Base-by-base conservation (phyloP, 2,113 vertebrate genomes). In the Heptranchias perlo region DNA sequence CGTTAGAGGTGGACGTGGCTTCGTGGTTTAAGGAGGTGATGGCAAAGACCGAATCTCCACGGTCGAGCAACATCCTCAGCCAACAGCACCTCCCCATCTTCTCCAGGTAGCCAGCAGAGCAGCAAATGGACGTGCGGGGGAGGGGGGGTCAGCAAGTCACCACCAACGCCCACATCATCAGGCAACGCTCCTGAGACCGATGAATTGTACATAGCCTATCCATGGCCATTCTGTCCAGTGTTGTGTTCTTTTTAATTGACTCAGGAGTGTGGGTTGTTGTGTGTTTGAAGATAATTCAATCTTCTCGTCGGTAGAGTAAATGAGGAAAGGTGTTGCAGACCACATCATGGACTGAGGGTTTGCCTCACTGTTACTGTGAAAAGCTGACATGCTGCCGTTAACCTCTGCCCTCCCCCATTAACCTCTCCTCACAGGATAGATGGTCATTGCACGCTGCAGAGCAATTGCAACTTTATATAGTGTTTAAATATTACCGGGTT, bases 21-120 rank as follows among this genome's bases (percentile, higher is more conserved):
- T 98, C 98, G 82, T 99, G 99, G 99, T 99, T 99, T 97, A 99
- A 99, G 98, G 98, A 98, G 0, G 98, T 99, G 97, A 99, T 99
- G 99, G 99, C 99, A 96, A 97, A 97, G 97, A 99, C 99, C 1
- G 99, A 99, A 97, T 99, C 99, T 0, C 99, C 99, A 0, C 98
- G 99, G 96, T 98, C 98, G 96, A 99, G 98, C 96, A 98, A 98
- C 96, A 98, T 98, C 97, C 98, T 98, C 97, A 98, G 98, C 98
- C 99, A 99, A 84, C 98, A 98, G 97, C 98, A 99, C 97, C 98
- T 99, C 96, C 98, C 99, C 25, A 98, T 99, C 97, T 99, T 99
- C 97, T 98, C 98, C 97, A 99, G 99, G 99, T 99, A 99, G 98
- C 98, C 96, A 96, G 76, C 89, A 58, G 96, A 96, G 96, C 96